A percentile compares a stretch with the other conserved stretches of the same genome.
Conservation (phyloP, 2,888 invertebrate genomes). For the Calameuta filiformis region DNA sequence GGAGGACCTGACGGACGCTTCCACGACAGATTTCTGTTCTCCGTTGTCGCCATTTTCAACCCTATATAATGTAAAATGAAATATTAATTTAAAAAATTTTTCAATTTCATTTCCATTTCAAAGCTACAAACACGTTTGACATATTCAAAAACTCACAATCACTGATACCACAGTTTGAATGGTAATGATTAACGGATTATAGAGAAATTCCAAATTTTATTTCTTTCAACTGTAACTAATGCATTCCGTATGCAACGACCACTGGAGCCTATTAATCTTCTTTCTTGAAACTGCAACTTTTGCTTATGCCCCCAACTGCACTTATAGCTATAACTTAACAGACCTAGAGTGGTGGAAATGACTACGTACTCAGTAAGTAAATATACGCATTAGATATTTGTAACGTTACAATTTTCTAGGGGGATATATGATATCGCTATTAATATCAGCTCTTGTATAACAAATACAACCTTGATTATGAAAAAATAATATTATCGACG, state of each 20-base stretch:
- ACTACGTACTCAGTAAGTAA: not conserved
- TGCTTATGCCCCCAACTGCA: not conserved
- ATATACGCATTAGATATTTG: not conserved
- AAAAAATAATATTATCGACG: not conserved
- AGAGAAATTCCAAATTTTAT: not conserved
- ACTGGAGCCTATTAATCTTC: not conserved
- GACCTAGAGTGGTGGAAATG: not conserved
- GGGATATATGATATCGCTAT: not conserved
- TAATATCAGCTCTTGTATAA: not conserved
- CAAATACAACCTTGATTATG: not conserved
- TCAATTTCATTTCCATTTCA: too few relatives aligned
- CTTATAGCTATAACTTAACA: not conserved
- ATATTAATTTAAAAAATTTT: too few relatives aligned
- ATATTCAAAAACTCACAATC: not conserved
- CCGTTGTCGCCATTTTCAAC: not conserved
- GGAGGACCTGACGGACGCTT: conserved; percentile 42
- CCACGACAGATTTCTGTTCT: conserved; percentile 11
- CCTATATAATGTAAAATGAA: too few relatives aligned
- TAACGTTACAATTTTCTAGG: not conserved
- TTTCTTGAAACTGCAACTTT: not conserved
- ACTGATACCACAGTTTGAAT: not conserved
- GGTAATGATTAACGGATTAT: not conserved
- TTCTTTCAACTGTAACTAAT: not conserved
- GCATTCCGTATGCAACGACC: not conserved
- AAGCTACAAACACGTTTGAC: not conserved